Evolutionary conservation across 2,113 vertebrate species (phyloP).

Genomic region (Oreochromis niloticus): DNA sequence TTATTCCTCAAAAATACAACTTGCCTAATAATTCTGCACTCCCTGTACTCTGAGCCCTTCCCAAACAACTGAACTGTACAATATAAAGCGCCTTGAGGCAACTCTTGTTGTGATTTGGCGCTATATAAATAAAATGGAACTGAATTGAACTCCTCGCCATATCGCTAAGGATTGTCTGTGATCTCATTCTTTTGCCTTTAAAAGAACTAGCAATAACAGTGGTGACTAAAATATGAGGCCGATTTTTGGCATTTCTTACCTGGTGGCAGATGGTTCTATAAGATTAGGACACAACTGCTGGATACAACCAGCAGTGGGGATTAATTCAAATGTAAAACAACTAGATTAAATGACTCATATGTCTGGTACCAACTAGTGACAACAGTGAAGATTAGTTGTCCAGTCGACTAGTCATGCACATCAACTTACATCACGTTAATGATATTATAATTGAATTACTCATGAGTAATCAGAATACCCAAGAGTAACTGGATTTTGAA

Average conservation of each 20-base stretch:
- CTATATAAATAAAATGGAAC: no score
- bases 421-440: neutral
- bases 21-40: no score
- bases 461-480: neutral
- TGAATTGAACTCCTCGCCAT: neutral
- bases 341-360: neutral
- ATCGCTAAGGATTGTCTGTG: neutral
- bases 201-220: neutral
- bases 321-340: neutral
- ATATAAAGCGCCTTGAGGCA: no score
- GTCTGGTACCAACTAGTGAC: neutral
- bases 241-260: neutral
- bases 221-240: neutral
- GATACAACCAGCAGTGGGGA: neutral
- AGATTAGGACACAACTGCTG: neutral
- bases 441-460: neutral
- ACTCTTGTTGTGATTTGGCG: no score
- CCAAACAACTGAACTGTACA: neutral
- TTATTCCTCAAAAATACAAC: no score
- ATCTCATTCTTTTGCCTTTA: neutral
- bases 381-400: neutral
- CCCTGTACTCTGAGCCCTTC: neutral
- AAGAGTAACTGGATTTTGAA: neutral
- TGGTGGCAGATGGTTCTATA: neutral
- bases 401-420: neutral